A percentile compares a stretch with the other conserved stretches of the same genome.
Conservation (phyloP, 2,113 vertebrate species). For the Odontesthes bonariensis region DNA sequence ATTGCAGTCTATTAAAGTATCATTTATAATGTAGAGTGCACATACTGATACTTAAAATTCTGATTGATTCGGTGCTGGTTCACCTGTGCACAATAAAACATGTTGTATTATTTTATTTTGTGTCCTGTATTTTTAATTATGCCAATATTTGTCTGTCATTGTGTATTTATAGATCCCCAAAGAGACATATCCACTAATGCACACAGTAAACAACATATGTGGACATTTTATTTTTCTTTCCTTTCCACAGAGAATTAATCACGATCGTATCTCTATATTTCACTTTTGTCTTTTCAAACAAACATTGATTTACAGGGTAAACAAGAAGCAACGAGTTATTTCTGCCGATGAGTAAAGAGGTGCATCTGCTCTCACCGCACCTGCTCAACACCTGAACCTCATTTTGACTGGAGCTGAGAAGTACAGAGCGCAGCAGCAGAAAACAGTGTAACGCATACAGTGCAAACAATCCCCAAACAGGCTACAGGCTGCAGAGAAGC, state of each 20-base stretch:
- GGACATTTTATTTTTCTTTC: neutral
- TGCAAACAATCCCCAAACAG: constrained; percentile 49
- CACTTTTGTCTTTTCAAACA: constrained; percentile 30
- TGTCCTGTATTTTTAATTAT: neutral
- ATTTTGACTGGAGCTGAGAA: constrained; percentile 51
- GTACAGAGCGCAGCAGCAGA: constrained; percentile 45
- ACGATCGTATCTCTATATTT: constrained; percentile 9
- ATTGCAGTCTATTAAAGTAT: constrained; percentile 56
- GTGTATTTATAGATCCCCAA: neutral
- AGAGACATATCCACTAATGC: neutral
- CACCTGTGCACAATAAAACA: neutral
- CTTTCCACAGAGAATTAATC: constrained; percentile 6
- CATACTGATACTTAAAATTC: constrained; percentile 14
- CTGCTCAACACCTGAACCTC: constrained; percentile 74
- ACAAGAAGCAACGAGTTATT: constrained; percentile 54
- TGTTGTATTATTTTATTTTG: neutral
- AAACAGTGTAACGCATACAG: constrained; percentile 44
- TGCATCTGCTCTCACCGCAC: constrained; percentile 64
- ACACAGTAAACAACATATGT: neutral
- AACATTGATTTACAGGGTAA: constrained; percentile 62
- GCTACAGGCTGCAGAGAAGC: constrained; percentile 52
- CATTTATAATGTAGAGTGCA: constrained; percentile 20
- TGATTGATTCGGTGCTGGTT: neutral
- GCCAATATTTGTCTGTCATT: neutral
- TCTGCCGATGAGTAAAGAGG: constrained; percentile 57